phyloP scores from a whole-genome alignment of 2,113 vertebrate species.

The Rafetus swinhoei region DNA sequence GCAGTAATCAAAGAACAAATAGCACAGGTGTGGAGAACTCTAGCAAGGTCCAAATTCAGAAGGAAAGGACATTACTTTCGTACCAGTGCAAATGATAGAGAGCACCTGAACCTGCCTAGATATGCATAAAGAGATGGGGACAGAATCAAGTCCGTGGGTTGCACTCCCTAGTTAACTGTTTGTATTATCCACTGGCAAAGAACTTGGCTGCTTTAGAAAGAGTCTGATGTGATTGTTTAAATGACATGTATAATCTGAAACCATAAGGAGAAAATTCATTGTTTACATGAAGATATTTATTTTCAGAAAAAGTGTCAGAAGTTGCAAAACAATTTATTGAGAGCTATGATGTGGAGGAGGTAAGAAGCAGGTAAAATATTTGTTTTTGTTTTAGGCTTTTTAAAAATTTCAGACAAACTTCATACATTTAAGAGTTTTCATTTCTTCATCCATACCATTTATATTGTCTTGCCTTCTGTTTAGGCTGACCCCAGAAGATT shows the following conservation, averaged over 20 bases:
- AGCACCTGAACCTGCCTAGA: rapidly evolving
- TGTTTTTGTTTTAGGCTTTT: background rate
- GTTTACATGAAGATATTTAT: background rate
- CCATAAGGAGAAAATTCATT: background rate
- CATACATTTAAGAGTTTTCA: background rate
- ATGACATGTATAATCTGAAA: background rate
- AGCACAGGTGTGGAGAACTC: rapidly evolving
- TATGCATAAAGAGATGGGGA: rapidly evolving
- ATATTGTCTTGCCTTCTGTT: background rate
- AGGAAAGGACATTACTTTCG: background rate
- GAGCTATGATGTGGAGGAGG: slow-evolving; percentile 85
- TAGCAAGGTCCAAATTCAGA: background rate
- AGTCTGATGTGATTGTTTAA: background rate
- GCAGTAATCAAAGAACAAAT: background rate
- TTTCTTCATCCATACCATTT: background rate
- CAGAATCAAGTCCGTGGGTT: rapidly evolving
- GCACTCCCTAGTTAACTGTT: background rate
- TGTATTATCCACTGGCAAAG: background rate
- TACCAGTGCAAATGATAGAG: rapidly evolving
- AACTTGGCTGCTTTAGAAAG: background rate
- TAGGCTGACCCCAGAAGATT: slow-evolving; percentile 84
- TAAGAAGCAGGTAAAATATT: slow-evolving; percentile 83
- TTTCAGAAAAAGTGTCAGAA: slow-evolving; percentile 88
- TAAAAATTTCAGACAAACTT: background rate
- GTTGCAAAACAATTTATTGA: slow-evolving; percentile 88